Base-by-base conservation (phyloP, 2,113 vertebrate species). In the Boleophthalmus pectinirostris region DNA sequence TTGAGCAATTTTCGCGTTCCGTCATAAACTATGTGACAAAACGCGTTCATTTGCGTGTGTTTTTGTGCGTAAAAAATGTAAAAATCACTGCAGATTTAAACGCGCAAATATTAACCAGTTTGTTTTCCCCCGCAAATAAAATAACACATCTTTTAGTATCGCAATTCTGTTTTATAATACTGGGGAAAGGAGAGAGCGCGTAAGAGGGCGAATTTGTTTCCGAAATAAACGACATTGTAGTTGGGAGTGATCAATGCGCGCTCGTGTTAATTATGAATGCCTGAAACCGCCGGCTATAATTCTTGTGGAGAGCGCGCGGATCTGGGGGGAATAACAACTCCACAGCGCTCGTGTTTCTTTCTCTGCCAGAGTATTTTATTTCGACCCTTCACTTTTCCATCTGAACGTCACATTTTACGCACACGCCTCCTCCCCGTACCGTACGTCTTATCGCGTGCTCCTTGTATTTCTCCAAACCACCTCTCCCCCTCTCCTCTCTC, bases 401-500 rank as follows among this genome's bases (percentile, higher is more conserved):
- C 68, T 51, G 46, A 21, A 21, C 49, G 38, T 65, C 68, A 66
- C 64, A 66, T 66, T 63, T 63, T 38, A 63, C 60, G 60, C 64
- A 51, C 76, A 58, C 57, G 20, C 23, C 75, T 72, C 64, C 47
- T 77, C 54, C 54, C 21, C 54, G n/a, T 2, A 3, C 54, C 74
- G 38, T 57, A 57, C 67, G 66, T 72, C 33, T 57, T 20, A 61
- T 29, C 25, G 15, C 65, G 80, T 72, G 38, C 38, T 43, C 38
- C 38, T 43, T 43, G 38, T 43, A 43, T 43, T 75, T 46, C 73
- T 82, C 77, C 74, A 85, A 85, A 87, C 82, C 65, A 57, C 33
- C 53, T 18, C 25, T 16, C 57, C 20, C 15, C 9, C n/a, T n/a
- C 11, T 8, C 9, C 38, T 38, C 38, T 38, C 6, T 8, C 6